Evolutionary conservation across 2,113 vertebrate genomes (phyloP), one percentile per base, ranked within the genome.

Genomic region (Brienomyrus brachyistius): DNA sequence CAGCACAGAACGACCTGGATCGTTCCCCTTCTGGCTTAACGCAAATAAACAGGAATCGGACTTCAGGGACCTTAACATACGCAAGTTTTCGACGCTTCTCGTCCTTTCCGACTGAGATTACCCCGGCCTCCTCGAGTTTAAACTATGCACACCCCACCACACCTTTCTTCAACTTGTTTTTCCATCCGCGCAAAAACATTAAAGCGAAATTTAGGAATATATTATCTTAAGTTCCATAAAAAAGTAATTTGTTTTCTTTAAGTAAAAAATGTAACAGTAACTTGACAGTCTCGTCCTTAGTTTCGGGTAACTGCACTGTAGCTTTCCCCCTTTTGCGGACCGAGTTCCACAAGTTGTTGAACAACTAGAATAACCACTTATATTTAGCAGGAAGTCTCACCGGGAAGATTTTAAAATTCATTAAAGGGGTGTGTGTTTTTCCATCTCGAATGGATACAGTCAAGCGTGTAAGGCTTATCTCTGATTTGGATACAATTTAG

Each of bases 1-100:
- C 23, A 43, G 27, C 13, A 47, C 74, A 8, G 77, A 50, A 88
- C 84, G n/a, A 47, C 82, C 21, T 85, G 82, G 82, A 85, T 21
- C 21, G 82, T 80, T 19, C 35, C 13, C n/a, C 10, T 35, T 54
- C 85, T 13, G 48, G 27, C 15, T 86, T 54, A 21, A 17, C 51
- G 51, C n/a, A 40, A 87, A 87, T 40, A 87, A 87, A 87, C 86
- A 56, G 86, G 86, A 87, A 56, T 35, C 13, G 27, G 86, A 19
- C 50, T 27, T 19, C 5, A 31, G 51, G 51, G n/a, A 40, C 50
- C 86, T 40, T 35, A 1, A 9, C 47, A 21, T 48, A 5, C 8
- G 43, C 23, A 17, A 7, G 45, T 85, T 50, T 85, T 85, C 45
- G 9, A 13, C 10, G 13, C 74, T 85, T 13, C 19, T n/a, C 23